Conservation (phyloP, 2,113 vertebrate species). For the Arvicanthis niloticus region DNA sequence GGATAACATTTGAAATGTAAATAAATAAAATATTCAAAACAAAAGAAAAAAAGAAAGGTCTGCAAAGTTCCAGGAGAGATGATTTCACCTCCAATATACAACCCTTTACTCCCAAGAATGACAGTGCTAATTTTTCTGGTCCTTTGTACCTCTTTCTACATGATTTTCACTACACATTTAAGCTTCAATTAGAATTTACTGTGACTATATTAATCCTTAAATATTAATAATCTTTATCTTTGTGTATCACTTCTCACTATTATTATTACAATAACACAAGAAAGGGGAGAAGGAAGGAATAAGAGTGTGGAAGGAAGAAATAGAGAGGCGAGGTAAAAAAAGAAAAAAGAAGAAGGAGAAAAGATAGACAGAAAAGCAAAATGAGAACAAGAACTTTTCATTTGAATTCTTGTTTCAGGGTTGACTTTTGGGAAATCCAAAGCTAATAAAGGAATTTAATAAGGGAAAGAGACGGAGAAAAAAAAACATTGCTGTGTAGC, state of each 20-base stretch:
- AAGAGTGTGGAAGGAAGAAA: background rate
- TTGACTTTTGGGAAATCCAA: background rate
- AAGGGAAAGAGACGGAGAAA: conserved; percentile 19
- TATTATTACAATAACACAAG: background rate
- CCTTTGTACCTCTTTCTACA: background rate
- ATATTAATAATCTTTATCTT: background rate
- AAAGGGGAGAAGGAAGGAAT: accelerated
- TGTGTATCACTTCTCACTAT: background rate
- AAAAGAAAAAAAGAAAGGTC: too few species aligned
- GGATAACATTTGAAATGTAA: too few species aligned
- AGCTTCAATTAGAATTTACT: background rate
- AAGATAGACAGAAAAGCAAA: too few species aligned
- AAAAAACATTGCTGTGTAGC: background rate
- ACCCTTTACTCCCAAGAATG: background rate
- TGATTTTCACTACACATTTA: background rate
- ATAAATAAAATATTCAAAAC: too few species aligned
- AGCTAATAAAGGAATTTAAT: conserved; percentile 11
- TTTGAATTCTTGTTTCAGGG: background rate
- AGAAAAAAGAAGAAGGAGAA: too few species aligned
- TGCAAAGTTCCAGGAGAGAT: background rate
- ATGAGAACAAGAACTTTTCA: background rate
- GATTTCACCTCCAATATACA: background rate
- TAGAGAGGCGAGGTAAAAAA: too few species aligned
- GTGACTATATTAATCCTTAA: background rate
- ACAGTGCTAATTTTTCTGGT: background rate